Conservation (phyloP, 1,140 invertebrate species). For the Samia ricini region DNA sequence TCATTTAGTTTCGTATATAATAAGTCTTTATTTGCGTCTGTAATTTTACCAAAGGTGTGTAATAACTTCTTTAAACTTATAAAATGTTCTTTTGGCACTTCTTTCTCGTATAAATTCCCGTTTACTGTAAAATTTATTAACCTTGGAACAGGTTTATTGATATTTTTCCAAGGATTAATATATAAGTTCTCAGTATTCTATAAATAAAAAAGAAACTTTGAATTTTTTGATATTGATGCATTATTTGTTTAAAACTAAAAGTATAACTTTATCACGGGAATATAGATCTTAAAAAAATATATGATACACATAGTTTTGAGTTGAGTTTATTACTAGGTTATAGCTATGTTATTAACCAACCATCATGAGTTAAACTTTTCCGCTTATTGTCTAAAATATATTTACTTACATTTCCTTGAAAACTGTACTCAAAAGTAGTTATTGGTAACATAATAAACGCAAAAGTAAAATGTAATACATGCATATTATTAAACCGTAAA, state of each 20-base stretch:
- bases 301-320: too few relatives aligned
- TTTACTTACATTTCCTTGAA: not conserved
- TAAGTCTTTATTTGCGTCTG: not conserved
- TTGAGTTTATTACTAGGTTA: too few relatives aligned
- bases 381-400: too few relatives aligned
- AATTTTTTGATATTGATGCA: too few relatives aligned
- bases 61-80: slow-evolving; percentile 16
- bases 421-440: not conserved
- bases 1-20: not conserved
- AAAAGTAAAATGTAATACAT: not conserved
- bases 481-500: not conserved
- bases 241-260: too few relatives aligned
- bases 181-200: slow-evolving; percentile 29
- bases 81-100: slow-evolving; percentile 20
- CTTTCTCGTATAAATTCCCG: slow-evolving; percentile 27
- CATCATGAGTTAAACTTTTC: too few relatives aligned
- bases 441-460: not conserved
- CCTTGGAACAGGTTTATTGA: slow-evolving; percentile 27
- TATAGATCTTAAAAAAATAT: too few relatives aligned
- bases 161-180: slow-evolving; percentile 43
- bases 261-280: too few relatives aligned
- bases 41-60: not conserved
- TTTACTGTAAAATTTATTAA: slow-evolving; percentile 40
- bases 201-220: slow-evolving; percentile 21
- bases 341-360: too few relatives aligned